Evolutionary conservation across 2,113 vertebrate species (phyloP).

Genomic region (Coptodon bakossiorum): DNA sequence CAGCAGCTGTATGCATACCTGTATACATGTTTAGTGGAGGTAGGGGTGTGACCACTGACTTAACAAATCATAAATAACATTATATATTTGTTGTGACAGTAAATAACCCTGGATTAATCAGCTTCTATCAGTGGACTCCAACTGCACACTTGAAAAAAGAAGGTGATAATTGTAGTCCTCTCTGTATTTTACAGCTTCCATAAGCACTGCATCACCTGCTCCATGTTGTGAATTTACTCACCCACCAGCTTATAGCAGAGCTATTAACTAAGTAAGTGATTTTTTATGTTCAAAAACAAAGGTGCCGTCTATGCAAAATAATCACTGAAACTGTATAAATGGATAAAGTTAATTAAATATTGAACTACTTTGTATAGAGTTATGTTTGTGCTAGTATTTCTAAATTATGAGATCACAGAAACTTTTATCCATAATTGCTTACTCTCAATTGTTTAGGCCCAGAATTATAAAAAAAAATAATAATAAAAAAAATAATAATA

Average conservation of each 20-base stretch:
- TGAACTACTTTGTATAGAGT: not conserved
- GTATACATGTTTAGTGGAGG: not conserved
- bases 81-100: not conserved
- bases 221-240: not conserved
- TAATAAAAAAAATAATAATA: too few species aligned
- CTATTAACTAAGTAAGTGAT: not conserved
- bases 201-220: not conserved
- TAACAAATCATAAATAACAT: not conserved
- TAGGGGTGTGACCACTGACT: not conserved
- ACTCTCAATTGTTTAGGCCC: not conserved
- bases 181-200: not conserved
- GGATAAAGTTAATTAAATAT: not conserved
- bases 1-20: not conserved
- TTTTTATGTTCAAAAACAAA: not conserved
- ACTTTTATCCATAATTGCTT: not conserved
- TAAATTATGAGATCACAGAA: not conserved
- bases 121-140: not conserved
- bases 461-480: rapidly evolving
- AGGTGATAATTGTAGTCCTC: not conserved
- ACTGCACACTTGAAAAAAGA: not conserved
- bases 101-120: not conserved
- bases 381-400: not conserved
- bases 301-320: not conserved
- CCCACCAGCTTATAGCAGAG: not conserved
- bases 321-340: not conserved